Conservation (phyloP, 2,797 vertebrate genomes). For the Chaetodon trifasciatus region DNA sequence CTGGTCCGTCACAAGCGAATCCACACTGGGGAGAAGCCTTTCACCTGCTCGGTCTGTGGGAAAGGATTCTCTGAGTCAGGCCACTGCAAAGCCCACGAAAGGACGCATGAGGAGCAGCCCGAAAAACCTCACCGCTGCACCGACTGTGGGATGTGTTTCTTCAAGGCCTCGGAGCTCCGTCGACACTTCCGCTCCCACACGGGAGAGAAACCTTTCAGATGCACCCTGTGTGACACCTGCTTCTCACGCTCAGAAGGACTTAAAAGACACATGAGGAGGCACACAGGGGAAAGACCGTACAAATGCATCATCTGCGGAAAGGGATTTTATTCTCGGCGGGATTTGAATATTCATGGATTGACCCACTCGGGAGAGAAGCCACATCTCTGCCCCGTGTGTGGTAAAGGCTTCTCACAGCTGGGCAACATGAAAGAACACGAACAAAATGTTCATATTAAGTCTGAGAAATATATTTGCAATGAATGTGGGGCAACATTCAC, state of each 20-base stretch:
- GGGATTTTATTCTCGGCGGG: conserved; percentile 76
- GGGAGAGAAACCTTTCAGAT: conserved; percentile 79
- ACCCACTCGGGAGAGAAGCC: conserved; percentile 81
- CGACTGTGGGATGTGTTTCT: conserved; percentile 74
- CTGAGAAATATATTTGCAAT: conserved; percentile 72
- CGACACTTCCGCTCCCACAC: conserved; percentile 78
- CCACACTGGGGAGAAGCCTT: conserved; percentile 81
- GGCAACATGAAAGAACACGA: conserved; percentile 82
- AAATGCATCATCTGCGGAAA: conserved; percentile 74
- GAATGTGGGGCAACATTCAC: conserved; percentile 75
- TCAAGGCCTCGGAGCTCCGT: conserved; percentile 72
- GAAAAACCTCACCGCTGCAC: conserved; percentile 77
- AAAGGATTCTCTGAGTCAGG: conserved; percentile 77
- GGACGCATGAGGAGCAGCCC: conserved; percentile 75
- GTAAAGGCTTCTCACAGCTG: conserved; percentile 81
- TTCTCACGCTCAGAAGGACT: conserved; percentile 80
- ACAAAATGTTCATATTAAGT: conserved; percentile 77
- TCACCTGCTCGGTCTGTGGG: conserved; percentile 74
- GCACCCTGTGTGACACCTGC: conserved; percentile 72
- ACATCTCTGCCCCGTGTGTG: conserved; percentile 78
- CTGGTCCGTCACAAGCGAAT: conserved; percentile 75
- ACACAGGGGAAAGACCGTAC: conserved; percentile 78
- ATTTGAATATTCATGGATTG: conserved; percentile 66
- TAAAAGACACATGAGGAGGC: conserved; percentile 79
- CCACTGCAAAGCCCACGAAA: conserved; percentile 80